Evolutionary conservation across 2,113 vertebrate species (phyloP), one percentile per base, ranked within the genome.

Genomic region (Colossoma macropomum): DNA sequence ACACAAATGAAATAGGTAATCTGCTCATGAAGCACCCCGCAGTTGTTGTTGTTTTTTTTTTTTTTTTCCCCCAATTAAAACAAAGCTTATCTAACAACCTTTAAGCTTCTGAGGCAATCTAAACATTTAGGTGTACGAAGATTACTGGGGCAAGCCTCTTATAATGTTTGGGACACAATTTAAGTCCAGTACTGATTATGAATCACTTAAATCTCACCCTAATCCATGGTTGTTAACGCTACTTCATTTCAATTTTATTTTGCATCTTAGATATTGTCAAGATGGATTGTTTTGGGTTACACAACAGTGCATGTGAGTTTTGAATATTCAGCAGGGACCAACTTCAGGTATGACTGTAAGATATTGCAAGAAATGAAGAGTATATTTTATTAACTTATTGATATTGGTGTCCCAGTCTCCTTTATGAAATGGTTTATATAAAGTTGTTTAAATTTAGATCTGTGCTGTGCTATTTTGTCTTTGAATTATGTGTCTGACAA

Each of bases 381-480:
- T 93, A 90, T 94, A 93, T 94, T 94, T 94, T 93, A 94, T 93
- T 93, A 93, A 94, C 88, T 93, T 94, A 93, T 94, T 93, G 87
- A 91, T 86, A 89, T 86, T 80, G 41, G 56, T 86, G 83, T 85
- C 90, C 89, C 81, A 82, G 82, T 88, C 15, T n/a, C 71, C 90
- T 90, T 89, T 86, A 85, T 32, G 85, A 69, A 79, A 80, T 80
- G 81, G 73, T 86, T 86, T 85, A 27, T 80, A 81, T 86, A 73
- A 81, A 72, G 71, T 85, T 89, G 78, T 86, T 74, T 73, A 84
- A 88, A 84, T 88, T 80, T 89, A 84, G 63, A 70, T 73, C 54
- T 82, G 86, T 86, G 79, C 86, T 90, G 86, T 89, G 86, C 87
- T 87, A 50, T 74, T 87, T 90, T 91, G 75, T 85, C 59, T 87